Evolutionary conservation across 2,888 invertebrate species (phyloP).

Genomic region (Aromia moschata): DNA sequence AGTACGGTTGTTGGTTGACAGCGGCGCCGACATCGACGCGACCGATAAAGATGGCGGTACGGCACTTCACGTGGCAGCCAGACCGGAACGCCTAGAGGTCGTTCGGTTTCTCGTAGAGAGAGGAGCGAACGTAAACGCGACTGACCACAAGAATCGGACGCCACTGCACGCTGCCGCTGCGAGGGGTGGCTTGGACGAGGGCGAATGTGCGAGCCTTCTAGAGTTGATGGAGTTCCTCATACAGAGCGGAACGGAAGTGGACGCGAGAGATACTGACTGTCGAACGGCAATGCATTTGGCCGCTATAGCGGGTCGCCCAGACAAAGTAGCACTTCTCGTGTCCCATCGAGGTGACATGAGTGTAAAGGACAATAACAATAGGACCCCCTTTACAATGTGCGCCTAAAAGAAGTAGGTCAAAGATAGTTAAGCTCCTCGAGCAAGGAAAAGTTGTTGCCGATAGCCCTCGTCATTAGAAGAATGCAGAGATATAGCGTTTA

Average conservation of each 20-base stretch:
- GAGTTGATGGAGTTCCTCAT: neutral
- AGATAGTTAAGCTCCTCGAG: no score
- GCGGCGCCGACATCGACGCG: neutral
- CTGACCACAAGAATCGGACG: neutral
- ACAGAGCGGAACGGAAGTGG: neutral
- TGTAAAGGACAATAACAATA: no score
- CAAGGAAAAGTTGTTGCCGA: no score
- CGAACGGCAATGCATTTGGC: neutral
- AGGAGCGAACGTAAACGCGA: constrained; percentile 56
- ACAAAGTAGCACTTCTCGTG: no score
- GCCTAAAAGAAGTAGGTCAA: no score
- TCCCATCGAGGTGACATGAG: no score
- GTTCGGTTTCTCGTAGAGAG: constrained; percentile 74
- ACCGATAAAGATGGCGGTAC: constrained; percentile 73
- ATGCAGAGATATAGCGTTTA: no score
- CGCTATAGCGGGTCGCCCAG: neutral
- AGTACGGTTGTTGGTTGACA: neutral
- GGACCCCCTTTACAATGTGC: no score
- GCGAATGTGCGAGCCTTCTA: no score
- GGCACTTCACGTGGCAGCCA: constrained; percentile 87
- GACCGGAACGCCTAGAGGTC: constrained; percentile 76
- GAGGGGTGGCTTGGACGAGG: neutral
- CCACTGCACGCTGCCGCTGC: neutral
- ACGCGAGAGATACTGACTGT: neutral
- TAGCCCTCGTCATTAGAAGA: no score